These are phyloP conservation scores for Chaetodon auriga DNA, from an alignment of 2,113 vertebrate species.

Conservation along the genomic window DNA sequence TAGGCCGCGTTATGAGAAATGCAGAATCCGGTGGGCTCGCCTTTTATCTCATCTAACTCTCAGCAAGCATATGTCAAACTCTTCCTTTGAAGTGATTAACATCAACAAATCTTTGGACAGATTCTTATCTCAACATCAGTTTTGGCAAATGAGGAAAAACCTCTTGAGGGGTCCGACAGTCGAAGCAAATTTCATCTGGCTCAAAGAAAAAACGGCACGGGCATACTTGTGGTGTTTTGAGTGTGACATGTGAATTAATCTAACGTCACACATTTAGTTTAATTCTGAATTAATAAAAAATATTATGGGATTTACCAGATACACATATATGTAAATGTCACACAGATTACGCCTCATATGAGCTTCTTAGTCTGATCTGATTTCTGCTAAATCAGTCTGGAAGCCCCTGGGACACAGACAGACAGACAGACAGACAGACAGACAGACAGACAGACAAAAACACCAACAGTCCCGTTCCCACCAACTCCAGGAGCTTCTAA, in stretches of 20 bases:
- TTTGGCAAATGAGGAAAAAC: not conserved
- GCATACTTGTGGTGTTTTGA: slow-evolving; percentile 10
- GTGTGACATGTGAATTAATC: slow-evolving; percentile 50
- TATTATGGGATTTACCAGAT: slow-evolving; percentile 76
- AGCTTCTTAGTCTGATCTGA: slow-evolving; percentile 82
- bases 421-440: slow-evolving; percentile 3
- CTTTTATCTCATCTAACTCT: not conserved
- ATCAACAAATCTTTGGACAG: not conserved
- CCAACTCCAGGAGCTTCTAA: not conserved
- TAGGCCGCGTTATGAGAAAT: not conserved
- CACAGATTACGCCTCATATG: slow-evolving; percentile 75
- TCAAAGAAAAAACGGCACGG: slow-evolving; percentile 16
- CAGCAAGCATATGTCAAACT: not conserved
- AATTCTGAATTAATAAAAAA: slow-evolving; percentile 76
- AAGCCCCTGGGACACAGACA: slow-evolving; percentile 41
- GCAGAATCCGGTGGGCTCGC: not conserved
- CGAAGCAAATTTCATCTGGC: slow-evolving; percentile 9
- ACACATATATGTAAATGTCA: slow-evolving; percentile 81
- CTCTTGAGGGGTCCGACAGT: not conserved
- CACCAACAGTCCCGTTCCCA: not conserved
- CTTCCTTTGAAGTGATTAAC: not conserved
- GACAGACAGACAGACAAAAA: slow-evolving; percentile 13
- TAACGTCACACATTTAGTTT: slow-evolving; percentile 63
- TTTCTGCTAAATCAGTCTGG: slow-evolving; percentile 77
- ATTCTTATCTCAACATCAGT: not conserved